Percentiles rank a stretch among this genome's conserved stretches.
phyloP scores from a whole-genome alignment of 2,113 vertebrate species.

The Carlito syrichta region DNA sequence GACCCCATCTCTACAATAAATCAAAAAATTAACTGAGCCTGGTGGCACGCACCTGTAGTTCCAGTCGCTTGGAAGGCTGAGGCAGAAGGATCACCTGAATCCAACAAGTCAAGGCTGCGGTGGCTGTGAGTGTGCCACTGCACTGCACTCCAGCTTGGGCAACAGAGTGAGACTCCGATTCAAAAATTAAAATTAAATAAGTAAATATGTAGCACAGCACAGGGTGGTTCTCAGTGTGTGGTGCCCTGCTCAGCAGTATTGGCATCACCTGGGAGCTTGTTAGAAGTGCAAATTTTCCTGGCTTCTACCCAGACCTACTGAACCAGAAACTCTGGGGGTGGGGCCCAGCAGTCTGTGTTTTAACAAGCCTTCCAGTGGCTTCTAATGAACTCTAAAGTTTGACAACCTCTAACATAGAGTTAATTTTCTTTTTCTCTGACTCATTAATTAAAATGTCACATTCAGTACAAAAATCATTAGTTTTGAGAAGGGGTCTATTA shows the following conservation, averaged over 20 bases:
- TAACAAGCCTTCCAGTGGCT: neutral
- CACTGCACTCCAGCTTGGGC: neutral
- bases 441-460: slow-evolving; percentile 6
- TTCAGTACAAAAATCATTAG: neutral
- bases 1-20: neutral
- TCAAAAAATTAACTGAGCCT: neutral
- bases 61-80: neutral
- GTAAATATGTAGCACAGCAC: neutral
- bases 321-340: neutral
- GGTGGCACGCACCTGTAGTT: neutral
- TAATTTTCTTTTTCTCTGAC: neutral
- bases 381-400: neutral
- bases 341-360: neutral
- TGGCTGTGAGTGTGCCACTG: neutral
- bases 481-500: neutral
- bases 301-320: neutral
- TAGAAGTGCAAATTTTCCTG: neutral
- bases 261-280: neutral
- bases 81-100: neutral
- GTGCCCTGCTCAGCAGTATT: neutral
- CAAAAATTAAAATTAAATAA: neutral
- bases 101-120: neutral
- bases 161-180: neutral
- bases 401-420: neutral
- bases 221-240: neutral